A percentile compares a stretch with the other conserved stretches of the same genome.
Conservation (phyloP, 2,888 invertebrate species). For the Caenorhabditis wallacei region DNA sequence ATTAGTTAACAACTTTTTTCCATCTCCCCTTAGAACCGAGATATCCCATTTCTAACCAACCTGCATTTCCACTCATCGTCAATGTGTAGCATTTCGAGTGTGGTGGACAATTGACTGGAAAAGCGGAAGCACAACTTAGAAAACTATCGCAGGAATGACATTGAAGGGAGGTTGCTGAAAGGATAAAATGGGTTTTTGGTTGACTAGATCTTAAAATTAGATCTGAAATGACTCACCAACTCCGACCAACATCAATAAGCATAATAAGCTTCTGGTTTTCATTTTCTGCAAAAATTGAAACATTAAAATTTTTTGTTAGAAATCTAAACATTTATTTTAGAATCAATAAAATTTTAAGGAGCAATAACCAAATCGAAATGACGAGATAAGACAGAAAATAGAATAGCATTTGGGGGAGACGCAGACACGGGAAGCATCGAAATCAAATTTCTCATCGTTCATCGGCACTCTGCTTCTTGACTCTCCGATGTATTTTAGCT, state of each 20-base stretch:
- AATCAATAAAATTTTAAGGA: background rate
- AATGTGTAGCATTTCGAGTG: conserved; percentile 45
- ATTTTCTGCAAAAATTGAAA: background rate
- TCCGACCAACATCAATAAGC: conserved; percentile 10
- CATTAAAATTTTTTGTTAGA: too few species aligned
- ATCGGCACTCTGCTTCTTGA: background rate
- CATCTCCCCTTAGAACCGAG: too few species aligned
- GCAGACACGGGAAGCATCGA: background rate
- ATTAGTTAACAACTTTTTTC: too few species aligned
- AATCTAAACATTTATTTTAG: too few species aligned
- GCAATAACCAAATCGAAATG: background rate
- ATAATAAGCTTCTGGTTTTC: background rate
- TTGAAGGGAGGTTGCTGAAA: conserved; percentile 24
- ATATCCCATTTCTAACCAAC: background rate
- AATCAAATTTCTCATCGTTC: background rate
- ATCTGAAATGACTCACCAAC: conserved; percentile 32
- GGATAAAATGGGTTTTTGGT: too few species aligned
- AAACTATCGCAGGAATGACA: conserved; percentile 56
- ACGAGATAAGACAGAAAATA: background rate
- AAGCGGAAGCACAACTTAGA: conserved; percentile 23
- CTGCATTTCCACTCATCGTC: background rate
- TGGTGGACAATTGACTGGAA: conserved; percentile 48
- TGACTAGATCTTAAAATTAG: too few species aligned
- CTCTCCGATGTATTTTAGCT: background rate
- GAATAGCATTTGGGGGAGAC: background rate